Conservation (phyloP, 2,113 vertebrate species). For the Eonycteris spelaea region DNA sequence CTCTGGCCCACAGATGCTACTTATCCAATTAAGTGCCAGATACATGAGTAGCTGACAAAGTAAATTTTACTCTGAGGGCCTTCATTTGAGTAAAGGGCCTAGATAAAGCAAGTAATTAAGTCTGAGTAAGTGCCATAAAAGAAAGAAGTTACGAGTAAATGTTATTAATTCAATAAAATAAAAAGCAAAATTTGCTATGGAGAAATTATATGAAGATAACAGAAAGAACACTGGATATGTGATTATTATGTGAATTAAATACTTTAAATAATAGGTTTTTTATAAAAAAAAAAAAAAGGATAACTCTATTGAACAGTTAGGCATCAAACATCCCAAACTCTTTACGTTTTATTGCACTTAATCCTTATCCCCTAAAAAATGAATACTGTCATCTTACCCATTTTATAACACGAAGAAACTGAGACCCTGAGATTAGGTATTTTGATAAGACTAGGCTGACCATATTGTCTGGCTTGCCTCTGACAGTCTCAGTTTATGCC, state of each 20-base stretch:
- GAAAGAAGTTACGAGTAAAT: not conserved
- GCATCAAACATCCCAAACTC: not conserved
- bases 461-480: not conserved
- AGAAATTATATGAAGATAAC: conserved; percentile 21
- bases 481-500: not conserved
- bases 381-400: not conserved
- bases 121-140: not conserved
- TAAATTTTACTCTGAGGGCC: not conserved
- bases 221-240: not conserved
- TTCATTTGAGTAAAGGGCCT: not conserved
- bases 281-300: not conserved
- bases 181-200: conserved; percentile 35
- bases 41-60: not conserved
- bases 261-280: not conserved
- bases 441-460: not conserved
- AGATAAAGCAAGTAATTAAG: not conserved
- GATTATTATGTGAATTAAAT: not conserved
- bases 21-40: not conserved
- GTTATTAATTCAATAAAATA: not conserved
- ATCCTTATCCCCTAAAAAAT: not conserved
- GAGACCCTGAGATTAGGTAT: not conserved
- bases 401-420: not conserved
- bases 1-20: not conserved
- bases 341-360: not conserved
- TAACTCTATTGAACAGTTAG: not conserved